A percentile compares a stretch with the other conserved stretches of the same genome.
Conservation (phyloP, 1,140 invertebrate species). For the Brachionus plicatilis region DNA sequence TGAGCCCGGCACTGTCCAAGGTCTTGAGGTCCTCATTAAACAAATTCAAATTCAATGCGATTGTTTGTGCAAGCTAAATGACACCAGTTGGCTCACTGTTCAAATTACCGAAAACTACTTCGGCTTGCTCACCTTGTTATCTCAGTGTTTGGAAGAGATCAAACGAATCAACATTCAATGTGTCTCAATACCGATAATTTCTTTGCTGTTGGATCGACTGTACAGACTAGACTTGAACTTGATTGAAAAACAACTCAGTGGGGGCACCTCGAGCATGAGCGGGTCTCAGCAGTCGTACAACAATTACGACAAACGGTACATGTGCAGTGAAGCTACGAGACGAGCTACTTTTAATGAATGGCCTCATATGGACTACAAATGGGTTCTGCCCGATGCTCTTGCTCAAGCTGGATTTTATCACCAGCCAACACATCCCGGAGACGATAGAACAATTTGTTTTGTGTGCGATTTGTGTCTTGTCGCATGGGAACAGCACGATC, state of each 20-base stretch:
- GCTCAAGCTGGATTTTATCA: conserved; percentile 91
- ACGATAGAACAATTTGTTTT: conserved; percentile 89
- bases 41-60: conserved; percentile 2
- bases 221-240: conserved; percentile 6
- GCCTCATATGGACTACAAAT: conserved; percentile 93
- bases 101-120: conserved; percentile 14
- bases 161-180: conserved; percentile 3
- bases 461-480: conserved; percentile 85
- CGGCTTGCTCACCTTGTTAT: neutral
- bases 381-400: conserved; percentile 85
- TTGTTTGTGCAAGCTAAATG: neutral
- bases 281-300: neutral
- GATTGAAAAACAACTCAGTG: conserved; percentile 12
- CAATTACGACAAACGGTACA: conserved; percentile 55
- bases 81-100: conserved; percentile 30
- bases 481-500: conserved; percentile 90
- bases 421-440: conserved; percentile 75
- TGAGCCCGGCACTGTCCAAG: neutral
- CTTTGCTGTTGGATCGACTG: neutral
- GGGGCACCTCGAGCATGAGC: neutral
- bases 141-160: conserved; percentile 21
- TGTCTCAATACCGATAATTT: conserved; percentile 26
- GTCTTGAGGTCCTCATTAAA: neutral
- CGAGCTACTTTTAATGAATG: conserved; percentile 82
- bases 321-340: conserved; percentile 83